phyloP scores from a whole-genome alignment of 2,888 invertebrate genomes.

The Anthrax anthrax region DNA sequence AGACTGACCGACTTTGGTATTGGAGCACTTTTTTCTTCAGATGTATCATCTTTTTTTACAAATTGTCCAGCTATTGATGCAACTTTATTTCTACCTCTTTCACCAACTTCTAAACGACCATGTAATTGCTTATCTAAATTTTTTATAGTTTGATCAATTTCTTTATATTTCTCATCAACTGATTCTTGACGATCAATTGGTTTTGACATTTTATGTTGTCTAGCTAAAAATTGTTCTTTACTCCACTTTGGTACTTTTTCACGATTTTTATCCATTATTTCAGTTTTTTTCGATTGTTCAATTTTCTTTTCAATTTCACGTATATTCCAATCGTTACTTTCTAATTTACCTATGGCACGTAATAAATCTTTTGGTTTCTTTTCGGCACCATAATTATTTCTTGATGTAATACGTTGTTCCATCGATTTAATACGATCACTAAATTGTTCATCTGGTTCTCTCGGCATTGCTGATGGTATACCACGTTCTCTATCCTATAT shows the following conservation, averaged over 20 bases:
- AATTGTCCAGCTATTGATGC: constrained; percentile 77
- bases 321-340: constrained; percentile 82
- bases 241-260: constrained; percentile 87
- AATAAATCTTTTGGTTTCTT: constrained; percentile 77
- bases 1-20: constrained; percentile 36
- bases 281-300: constrained; percentile 38
- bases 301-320: constrained; percentile 83
- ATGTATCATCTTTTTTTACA: constrained; percentile 32
- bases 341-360: constrained; percentile 78
- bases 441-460: constrained; percentile 30
- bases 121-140: constrained; percentile 56
- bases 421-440: constrained; percentile 49
- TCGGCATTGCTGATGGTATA: constrained; percentile 30
- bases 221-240: constrained; percentile 56
- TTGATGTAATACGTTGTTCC: constrained; percentile 61
- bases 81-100: constrained; percentile 57
- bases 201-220: constrained; percentile 54
- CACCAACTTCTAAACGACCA: constrained; percentile 59
- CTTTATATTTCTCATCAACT: constrained; percentile 46
- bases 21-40: constrained; percentile 28
- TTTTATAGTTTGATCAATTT: constrained; percentile 58
- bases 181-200: constrained; percentile 43
- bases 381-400: constrained; percentile 39
- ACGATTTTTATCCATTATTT: constrained; percentile 35
- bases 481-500: constrained; percentile 33